Base-by-base conservation (phyloP, 2,888 invertebrate genomes). In the Synanthedon myopaeformis region DNA sequence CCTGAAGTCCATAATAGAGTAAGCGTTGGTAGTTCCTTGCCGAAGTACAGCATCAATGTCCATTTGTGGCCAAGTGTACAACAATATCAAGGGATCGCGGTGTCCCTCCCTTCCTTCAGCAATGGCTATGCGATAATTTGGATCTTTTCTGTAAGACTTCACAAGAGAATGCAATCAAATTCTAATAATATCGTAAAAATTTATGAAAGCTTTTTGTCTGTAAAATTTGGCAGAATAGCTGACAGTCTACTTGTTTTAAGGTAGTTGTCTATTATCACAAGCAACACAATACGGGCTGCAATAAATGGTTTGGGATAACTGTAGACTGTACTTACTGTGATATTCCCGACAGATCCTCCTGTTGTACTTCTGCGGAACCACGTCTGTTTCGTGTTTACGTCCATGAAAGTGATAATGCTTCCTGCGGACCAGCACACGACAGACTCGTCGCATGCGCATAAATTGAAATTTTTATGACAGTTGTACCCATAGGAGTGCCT, bases 401-500 rank as follows among this genome's bases (percentile, higher is more conserved):
- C 89, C 58, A 94, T 90, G 65, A 96, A 92, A 61, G 94, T 91
- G 41, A 97, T 87, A 52, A 93, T 88, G 77, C 95, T 96, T 52
- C 97, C 97, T 0, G 96, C 92, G 0, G 91, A 90, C 87, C 93
- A 97, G 55, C 94, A 89, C 2, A 96, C 74, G 0, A 92, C 93
- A 11, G 92, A 79, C 3, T 91, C 89, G 70, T 96, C 95, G 49
- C 94, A 89, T 4, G 93, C 89, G 58, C 93, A 92, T 49, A 97
- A 76, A 73, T 97, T 97, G 70, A 92, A 94, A 56, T 92, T 89
- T 64, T 92, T 93, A 61, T 90, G 91, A 70, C 95, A 95, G 72
- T 96, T 92, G 72, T 96, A 97, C 8, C 96, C 96, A 74, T 92
- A 96, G 0, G 96, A 96, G 79, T 94, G 89, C 70, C 96, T 96